phyloP scores from a whole-genome alignment of 2,888 invertebrate genomes.

The Drosophila austrosaltans region DNA sequence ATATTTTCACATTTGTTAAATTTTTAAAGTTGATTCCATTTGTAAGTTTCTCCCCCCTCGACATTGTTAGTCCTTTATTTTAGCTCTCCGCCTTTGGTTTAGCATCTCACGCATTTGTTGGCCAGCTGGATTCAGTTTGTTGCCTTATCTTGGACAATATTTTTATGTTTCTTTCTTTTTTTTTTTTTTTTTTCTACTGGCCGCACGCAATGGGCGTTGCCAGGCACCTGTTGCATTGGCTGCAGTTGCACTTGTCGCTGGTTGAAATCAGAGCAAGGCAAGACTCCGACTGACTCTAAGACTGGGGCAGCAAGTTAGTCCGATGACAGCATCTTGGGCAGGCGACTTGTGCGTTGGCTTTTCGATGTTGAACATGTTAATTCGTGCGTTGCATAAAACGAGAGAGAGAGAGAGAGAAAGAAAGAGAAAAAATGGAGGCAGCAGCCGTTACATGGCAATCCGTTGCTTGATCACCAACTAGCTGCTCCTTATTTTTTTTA shows the following conservation, averaged over 20 bases:
- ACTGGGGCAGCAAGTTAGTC: conserved; percentile 41
- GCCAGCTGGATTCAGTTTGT: conserved; percentile 36
- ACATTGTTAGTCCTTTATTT: background rate
- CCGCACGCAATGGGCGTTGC: conserved; percentile 77
- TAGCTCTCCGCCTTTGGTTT: conserved; percentile 11
- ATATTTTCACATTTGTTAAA: too few species aligned
- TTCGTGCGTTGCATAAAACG: conserved; percentile 73
- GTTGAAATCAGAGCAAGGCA: conserved; percentile 75
- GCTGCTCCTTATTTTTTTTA: conserved; percentile 77
- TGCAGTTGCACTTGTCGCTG: conserved; percentile 49
- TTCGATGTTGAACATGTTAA: conserved; percentile 76
- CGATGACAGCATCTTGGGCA: conserved; percentile 73
- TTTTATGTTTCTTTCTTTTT: background rate
- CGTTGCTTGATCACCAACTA: conserved; percentile 34
- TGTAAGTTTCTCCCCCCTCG: background rate
- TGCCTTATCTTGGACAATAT: conserved; percentile 54
- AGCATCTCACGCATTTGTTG: conserved; percentile 44
- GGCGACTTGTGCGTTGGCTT: conserved; percentile 71
- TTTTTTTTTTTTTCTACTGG: conserved; percentile 58
- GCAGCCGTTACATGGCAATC: conserved; percentile 69
- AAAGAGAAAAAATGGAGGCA: conserved; percentile 57
- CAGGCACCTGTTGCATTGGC: conserved; percentile 71
- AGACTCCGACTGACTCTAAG: conserved; percentile 57
- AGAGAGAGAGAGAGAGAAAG: conserved; percentile 44
- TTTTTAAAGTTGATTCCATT: background rate